Base-by-base conservation (phyloP, 2,888 invertebrate genomes). In the Campoplex nolae region DNA sequence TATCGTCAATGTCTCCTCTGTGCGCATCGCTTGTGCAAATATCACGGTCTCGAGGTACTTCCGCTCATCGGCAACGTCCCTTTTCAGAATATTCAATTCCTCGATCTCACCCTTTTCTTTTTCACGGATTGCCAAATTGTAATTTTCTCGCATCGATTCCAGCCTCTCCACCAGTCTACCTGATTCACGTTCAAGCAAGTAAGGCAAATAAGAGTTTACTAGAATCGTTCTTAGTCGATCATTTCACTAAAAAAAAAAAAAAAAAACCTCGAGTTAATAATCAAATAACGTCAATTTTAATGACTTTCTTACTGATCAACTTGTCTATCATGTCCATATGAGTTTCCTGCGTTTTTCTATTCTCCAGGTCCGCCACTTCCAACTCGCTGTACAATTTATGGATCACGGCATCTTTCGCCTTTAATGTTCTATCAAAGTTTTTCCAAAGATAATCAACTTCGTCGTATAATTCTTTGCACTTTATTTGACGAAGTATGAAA, bases 291-390 rank as follows among this genome's bases (percentile, higher is more conserved):
- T 42, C 42, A n/a, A 32, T 13, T 16, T 0, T 74, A 42, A 42
- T 58, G 32, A 74, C 38, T 81, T 38, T 35, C 77, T 67, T 95
- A 97, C 97, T 95, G 76, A 97, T 95, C 89, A 97, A 96, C 91
- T 96, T 95, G 90, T 97, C 96, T 77, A 98, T 95, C 75, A 96
- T 96, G 89, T 96, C 96, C 67, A 97, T 96, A 91, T 98, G 97
- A 0, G 96, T 95, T 88, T 97, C 96, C 90, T 97, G 97, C 78
- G 97, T 96, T 70, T 96, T 95, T 0, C 96, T 95, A 91, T 98
- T 97, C 93, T 97, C 97, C 42, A 96, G 96, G 92, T 98, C 97
- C 0, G 97, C 96, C 89, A 96, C 96, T 42, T 97, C 96, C 16
- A 97, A 95, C 86, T 97, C 97, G 32, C 95, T 95, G 90, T 97